Base-by-base conservation (phyloP, 2,888 invertebrate genomes). In the Lepidochrysops patricia region DNA sequence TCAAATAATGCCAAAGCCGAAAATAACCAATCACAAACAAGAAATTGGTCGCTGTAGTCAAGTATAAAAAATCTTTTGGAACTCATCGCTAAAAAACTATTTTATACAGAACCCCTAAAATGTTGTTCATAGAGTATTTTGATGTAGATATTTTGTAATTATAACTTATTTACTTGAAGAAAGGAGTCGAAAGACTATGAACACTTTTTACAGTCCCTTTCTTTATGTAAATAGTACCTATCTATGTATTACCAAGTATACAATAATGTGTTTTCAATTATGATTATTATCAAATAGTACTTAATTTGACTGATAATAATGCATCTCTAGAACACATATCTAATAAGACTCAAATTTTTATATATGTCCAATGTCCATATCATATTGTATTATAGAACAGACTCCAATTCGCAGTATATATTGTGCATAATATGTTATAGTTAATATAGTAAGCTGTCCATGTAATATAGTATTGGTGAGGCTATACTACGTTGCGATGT, bases 371-470 rank as follows among this genome's bases (percentile, higher is more conserved):
- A 19, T 19, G 23, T 9, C 43, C 43, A 43, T 43, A 43, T 43
- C 43, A 43, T 23, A 43, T 43, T 23, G 43, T 43, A 43, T 43
- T 19, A 43, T 43, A 12, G 19, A 19, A 43, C 43, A 43, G 43
- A 19, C 2, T 29, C 29, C 6, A 29, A 43, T 43, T 43, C 43
- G 43, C 43, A 43, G 43, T 43, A 43, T 43, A 43, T 43, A 9
- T 43, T 43, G 43, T 43, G 43, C 43, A 43, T 43, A 43, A 43
- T 43, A 43, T 43, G 43, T 43, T 9, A 23, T 43, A 43, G 43
- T 43, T 19, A 43, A 43, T 43, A 4, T 43, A 43, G 43, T 9
- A 29, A 29, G 29, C 9, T 29, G n/a, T 43, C 15, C 13, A 6
- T 35, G 29, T 15, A 37, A 37, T 37, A 37, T 7, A 15, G 37